Base-by-base conservation (phyloP, 2,113 vertebrate genomes). In the Periophthalmus modestus region DNA sequence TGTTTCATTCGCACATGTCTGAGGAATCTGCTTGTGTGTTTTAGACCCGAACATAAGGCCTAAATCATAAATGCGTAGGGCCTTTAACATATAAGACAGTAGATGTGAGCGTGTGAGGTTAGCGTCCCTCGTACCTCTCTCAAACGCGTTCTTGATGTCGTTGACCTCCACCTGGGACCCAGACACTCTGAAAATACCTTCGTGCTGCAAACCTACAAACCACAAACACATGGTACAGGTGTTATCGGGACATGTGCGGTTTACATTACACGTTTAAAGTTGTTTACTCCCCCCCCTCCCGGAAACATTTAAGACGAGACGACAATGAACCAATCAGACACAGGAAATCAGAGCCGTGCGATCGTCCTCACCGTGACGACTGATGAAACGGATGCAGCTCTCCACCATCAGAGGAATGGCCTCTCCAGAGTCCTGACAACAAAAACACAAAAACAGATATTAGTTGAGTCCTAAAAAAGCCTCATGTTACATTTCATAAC, bases 101-200 rank as follows among this genome's bases (percentile, higher is more conserved):
- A 43, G 9, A 43, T 43, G 7, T 43, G 39, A 43, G 39, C 10
- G 39, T 9, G 39, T 43, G 10, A 2, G 39, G 7, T 43, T 43
- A 2, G 9, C 10, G 7, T 43, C 7, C 9, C 7, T 43, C 5
- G 24, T 75, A 99, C 98, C 98, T 95, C 98, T 95, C 88, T 99
- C 98, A 93, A 99, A 99, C 0, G 98, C 97, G 21, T 98, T 99
- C 92, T 99, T 99, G 71, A 99, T 99, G 92, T 99, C 98, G 50
- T 99, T 99, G 83, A 99, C 98, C 83, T 99, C 98, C 68, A 99
- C 97, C 75, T 99, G 98, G 3, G 98, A 99, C 52, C 98, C 98
- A 5, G 97, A 98, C 73, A 99, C 97, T 75, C 98, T 89, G 92
- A 99, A 99, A 85, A 99, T 98, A 11, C 98, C 98, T 78, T 99